A percentile compares a stretch with the other conserved stretches of the same genome.
phyloP scores from a whole-genome alignment of 2,797 vertebrate species.

The Characodon lateralis region DNA sequence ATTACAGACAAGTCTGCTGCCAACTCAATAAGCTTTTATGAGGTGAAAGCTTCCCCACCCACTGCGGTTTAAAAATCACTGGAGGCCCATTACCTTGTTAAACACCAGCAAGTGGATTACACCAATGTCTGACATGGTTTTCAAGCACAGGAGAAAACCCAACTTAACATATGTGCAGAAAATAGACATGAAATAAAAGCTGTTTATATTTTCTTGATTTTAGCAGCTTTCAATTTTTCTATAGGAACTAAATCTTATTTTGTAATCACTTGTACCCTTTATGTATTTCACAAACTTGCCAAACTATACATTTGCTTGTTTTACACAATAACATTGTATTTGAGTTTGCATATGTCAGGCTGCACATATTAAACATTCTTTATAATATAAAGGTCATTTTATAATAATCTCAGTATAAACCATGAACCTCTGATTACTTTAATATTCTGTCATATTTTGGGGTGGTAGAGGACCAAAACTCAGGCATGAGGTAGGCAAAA shows the following conservation, averaged over 20 bases:
- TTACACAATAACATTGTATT: not conserved
- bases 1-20: slow-evolving; percentile 21
- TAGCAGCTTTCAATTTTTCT: not conserved
- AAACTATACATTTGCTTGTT: not conserved
- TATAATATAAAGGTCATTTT: not conserved
- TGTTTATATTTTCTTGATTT: slow-evolving; percentile 10
- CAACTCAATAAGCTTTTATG: slow-evolving; percentile 22
- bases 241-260: not conserved
- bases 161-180: slow-evolving; percentile 17
- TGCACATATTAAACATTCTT: not conserved
- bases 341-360: not conserved
- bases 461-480: not conserved
- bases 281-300: not conserved
- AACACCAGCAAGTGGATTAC: slow-evolving; percentile 40
- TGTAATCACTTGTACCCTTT: not conserved
- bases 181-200: slow-evolving; percentile 27
- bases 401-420: not conserved
- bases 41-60: slow-evolving; percentile 36
- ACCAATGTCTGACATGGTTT: slow-evolving; percentile 36
- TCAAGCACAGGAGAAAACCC: slow-evolving; percentile 22
- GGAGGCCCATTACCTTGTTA: slow-evolving; percentile 42
- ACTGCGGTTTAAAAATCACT: slow-evolving; percentile 39
- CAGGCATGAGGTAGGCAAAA: not conserved
- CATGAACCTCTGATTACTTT: not conserved
- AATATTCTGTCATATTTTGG: not conserved